These are phyloP conservation scores for Ditula angustiorana DNA, from an alignment of 2,888 invertebrate species.

Conservation along the genomic window DNA sequence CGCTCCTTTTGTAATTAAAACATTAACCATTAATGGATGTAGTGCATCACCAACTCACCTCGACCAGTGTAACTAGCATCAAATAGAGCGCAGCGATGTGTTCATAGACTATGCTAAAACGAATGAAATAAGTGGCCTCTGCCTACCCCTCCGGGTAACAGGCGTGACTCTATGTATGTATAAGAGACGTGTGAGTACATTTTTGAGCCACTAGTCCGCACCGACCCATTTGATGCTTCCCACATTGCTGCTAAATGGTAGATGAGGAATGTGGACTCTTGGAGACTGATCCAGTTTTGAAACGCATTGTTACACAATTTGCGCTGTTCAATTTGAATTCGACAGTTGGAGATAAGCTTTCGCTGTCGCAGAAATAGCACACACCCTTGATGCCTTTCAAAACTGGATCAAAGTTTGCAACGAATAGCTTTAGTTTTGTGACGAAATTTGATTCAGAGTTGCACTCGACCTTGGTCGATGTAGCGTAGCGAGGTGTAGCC, in stretches of 20 bases:
- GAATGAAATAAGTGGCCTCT: not conserved
- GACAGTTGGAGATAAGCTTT: not conserved
- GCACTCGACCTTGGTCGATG: not conserved
- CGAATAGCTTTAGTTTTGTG: constrained; percentile 3
- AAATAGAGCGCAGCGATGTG: not conserved
- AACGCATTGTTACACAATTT: not conserved
- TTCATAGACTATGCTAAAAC: not conserved
- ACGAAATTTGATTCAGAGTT: constrained; percentile 2
- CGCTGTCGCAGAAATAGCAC: not conserved
- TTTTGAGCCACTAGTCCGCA: not conserved
- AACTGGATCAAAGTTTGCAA: constrained; percentile 1
- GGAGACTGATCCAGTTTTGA: not conserved
- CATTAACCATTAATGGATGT: not conserved
- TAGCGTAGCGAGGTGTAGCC: constrained; percentile 16
- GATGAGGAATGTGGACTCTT: not conserved
- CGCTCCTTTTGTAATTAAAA: not conserved
- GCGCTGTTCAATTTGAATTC: not conserved
- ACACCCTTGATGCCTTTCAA: not conserved
- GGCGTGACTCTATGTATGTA: no score
- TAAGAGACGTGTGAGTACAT: not conserved
- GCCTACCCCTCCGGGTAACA: no score
- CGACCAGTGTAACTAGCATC: not conserved
- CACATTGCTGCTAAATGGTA: not conserved
- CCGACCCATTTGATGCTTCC: not conserved
- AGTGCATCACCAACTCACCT: not conserved